phyloP scores from a whole-genome alignment of 1,140 invertebrate species.

The Oryctes rhinoceros region DNA sequence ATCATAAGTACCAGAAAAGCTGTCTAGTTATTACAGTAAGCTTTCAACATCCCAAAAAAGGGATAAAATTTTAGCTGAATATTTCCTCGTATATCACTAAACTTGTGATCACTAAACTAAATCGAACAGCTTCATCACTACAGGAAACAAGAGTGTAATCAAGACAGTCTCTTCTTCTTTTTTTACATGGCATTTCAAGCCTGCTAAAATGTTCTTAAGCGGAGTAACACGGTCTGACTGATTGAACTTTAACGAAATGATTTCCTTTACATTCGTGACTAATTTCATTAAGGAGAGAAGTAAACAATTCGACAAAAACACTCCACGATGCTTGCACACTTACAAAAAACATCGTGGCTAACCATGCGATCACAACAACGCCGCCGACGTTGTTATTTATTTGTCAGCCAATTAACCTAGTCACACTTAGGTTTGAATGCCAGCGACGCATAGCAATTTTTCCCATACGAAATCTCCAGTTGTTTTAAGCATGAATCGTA shows the following conservation, averaged over 20 bases:
- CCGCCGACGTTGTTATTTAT: constrained; percentile 14
- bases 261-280: constrained; percentile 31
- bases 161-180: too few species aligned
- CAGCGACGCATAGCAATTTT: not conserved
- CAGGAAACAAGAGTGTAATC: too few species aligned
- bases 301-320: constrained; percentile 24
- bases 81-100: too few species aligned
- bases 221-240: not conserved
- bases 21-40: too few species aligned
- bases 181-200: too few species aligned
- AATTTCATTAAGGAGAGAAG: constrained; percentile 25
- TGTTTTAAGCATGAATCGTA: not conserved
- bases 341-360: constrained; percentile 5
- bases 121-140: too few species aligned
- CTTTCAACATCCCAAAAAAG: too few species aligned
- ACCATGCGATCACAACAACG: constrained; percentile 8
- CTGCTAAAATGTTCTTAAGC: constrained; percentile 6
- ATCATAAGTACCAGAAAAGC: too few species aligned
- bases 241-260: constrained; percentile 2
- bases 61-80: too few species aligned
- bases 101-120: too few species aligned
- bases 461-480: not conserved
- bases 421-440: not conserved
- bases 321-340: not conserved
- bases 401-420: constrained; percentile 22